phyloP scores from a whole-genome alignment of 2,888 invertebrate species.

The Vanessa cardui region DNA sequence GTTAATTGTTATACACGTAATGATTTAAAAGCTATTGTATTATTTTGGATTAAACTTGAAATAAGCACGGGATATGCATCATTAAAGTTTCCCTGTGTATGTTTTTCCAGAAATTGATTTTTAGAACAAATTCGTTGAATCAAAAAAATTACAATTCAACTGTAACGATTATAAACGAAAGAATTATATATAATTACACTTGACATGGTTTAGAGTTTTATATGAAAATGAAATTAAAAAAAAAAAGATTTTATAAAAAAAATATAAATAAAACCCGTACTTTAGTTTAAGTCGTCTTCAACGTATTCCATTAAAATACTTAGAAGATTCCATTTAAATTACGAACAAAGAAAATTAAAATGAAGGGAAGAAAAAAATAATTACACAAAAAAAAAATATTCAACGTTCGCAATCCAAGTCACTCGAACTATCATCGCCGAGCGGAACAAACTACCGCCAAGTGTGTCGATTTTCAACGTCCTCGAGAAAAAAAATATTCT shows the following conservation, averaged over 20 bases:
- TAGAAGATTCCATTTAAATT: constrained; percentile 35
- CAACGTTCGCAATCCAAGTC: constrained; percentile 63
- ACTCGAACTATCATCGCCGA: constrained; percentile 77
- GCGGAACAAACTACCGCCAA: constrained; percentile 79
- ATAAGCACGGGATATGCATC: too few relatives aligned
- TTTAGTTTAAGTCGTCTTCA: constrained; percentile 9
- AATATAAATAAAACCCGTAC: constrained; percentile 4
- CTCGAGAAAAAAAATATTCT: constrained; percentile 81
- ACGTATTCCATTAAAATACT: constrained; percentile 15
- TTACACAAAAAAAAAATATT: constrained; percentile 54
- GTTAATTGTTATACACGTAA: background rate
- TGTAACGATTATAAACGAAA: background rate
- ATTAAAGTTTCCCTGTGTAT: too few relatives aligned
- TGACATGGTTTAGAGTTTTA: background rate
- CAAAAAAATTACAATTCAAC: background rate
- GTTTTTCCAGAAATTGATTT: too few relatives aligned
- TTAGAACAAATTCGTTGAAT: background rate
- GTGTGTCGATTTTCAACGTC: constrained; percentile 81
- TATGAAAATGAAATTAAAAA: background rate
- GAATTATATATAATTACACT: background rate
- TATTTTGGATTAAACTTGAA: too few relatives aligned
- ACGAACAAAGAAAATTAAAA: constrained; percentile 43
- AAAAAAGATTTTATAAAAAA: constrained; percentile 10
- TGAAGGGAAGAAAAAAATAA: constrained; percentile 51
- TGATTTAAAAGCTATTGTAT: background rate